phyloP scores from a whole-genome alignment of 2,113 vertebrate genomes.

The Malurus melanocephalus region DNA sequence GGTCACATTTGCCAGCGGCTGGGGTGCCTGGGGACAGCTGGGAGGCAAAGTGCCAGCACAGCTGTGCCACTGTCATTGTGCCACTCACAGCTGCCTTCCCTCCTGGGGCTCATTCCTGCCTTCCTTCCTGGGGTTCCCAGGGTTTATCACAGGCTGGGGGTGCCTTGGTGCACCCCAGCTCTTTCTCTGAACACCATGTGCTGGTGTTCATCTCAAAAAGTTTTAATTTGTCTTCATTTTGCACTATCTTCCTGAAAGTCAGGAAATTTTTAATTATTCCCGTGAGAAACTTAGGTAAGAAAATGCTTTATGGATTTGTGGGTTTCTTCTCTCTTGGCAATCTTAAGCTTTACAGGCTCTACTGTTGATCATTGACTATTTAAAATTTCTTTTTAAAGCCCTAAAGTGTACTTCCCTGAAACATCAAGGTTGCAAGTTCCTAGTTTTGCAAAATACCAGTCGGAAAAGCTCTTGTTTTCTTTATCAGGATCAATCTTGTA shows the following conservation, averaged over 20 bases:
- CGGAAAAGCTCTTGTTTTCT: not conserved
- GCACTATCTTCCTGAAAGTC: not conserved
- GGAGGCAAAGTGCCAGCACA: fast-evolving
- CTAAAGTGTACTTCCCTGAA: not conserved
- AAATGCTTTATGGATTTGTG: not conserved
- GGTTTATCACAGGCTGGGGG: fast-evolving
- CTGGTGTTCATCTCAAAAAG: not conserved
- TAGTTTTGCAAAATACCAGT: not conserved
- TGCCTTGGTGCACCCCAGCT: not conserved
- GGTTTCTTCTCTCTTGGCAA: not conserved
- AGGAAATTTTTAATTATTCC: not conserved
- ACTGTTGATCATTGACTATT: not conserved
- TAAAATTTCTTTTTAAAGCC: not conserved
- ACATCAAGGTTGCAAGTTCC: not conserved
- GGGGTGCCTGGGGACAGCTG: not conserved
- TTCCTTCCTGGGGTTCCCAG: fast-evolving
- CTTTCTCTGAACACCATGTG: not conserved
- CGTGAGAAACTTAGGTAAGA: not conserved
- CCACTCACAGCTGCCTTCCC: not conserved
- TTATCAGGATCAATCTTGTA: not conserved
- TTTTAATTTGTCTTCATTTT: not conserved
- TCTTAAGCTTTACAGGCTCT: not conserved
- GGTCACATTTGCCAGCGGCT: not conserved
- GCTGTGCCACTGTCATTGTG: not conserved
- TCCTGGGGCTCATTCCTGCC: not conserved